phyloP scores from a whole-genome alignment of 2,888 invertebrate species.

The Apotomis betuletana region DNA sequence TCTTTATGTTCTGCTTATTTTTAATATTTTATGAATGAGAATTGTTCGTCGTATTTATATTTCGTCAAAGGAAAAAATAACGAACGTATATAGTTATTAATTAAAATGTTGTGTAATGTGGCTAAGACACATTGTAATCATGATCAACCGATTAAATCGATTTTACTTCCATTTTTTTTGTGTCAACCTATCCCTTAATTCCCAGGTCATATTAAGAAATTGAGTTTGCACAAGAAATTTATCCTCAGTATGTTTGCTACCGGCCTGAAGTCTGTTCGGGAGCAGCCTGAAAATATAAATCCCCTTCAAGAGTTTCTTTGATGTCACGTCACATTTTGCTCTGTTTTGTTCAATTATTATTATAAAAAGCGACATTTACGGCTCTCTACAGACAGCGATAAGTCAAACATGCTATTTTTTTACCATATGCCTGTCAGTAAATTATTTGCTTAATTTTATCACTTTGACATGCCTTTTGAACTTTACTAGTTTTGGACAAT shows the following conservation, averaged over 20 bases:
- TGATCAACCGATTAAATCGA: too few relatives aligned
- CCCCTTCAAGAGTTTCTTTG: conserved; percentile 1
- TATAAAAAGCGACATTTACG: conserved; percentile 1
- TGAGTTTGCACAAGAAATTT: neutral
- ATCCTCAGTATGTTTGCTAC: conserved; percentile 3
- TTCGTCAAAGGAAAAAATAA: too few relatives aligned
- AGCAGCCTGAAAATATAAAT: conserved; percentile 2
- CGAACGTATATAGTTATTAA: too few relatives aligned
- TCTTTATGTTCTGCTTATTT: too few relatives aligned
- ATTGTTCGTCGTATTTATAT: too few relatives aligned
- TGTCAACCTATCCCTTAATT: too few relatives aligned
- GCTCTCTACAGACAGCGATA: neutral
- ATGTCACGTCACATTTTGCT: neutral
- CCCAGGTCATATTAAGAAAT: conserved; percentile 6
- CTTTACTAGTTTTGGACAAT: too few relatives aligned
- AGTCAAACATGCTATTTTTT: neutral
- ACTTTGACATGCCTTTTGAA: too few relatives aligned
- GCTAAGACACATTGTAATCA: too few relatives aligned
- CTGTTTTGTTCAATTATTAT: conserved; percentile 1
- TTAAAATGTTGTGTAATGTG: too few relatives aligned
- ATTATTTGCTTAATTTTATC: neutral
- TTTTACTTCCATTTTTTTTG: too few relatives aligned
- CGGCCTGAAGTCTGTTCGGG: conserved; percentile 1
- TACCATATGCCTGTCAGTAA: neutral
- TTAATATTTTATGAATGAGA: too few relatives aligned